A percentile compares a stretch with the other conserved stretches of the same genome.
phyloP scores from a whole-genome alignment of 2,888 invertebrate genomes.

The Microplitis deprimator region DNA sequence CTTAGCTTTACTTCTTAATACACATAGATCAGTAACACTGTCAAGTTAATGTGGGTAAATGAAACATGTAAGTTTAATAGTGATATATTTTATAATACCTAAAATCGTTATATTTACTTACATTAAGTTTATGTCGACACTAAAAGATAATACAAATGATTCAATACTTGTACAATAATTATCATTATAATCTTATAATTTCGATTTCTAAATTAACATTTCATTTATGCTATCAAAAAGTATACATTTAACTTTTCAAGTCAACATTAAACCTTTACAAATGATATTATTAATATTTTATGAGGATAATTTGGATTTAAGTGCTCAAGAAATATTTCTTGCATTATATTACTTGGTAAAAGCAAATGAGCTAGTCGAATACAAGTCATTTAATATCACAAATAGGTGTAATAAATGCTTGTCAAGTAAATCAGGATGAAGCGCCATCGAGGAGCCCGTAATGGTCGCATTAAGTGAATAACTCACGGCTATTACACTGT shows the following conservation, averaged over 20 bases:
- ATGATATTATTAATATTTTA: background rate
- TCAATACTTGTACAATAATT: too few relatives aligned
- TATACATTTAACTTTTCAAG: background rate
- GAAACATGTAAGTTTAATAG: too few relatives aligned
- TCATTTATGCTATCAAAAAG: background rate
- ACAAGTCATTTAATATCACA: conserved; percentile 27
- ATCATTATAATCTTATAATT: too few relatives aligned
- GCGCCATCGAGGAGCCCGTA: conserved; percentile 69
- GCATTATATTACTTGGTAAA: background rate
- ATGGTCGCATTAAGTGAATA: conserved; percentile 70
- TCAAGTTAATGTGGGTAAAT: background rate
- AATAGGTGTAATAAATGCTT: conserved; percentile 65
- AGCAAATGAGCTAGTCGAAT: conserved; percentile 4
- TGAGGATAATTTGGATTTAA: background rate
- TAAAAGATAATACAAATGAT: too few relatives aligned
- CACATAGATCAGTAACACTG: background rate
- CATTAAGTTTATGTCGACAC: too few relatives aligned
- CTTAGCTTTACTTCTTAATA: background rate
- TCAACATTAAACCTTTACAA: background rate
- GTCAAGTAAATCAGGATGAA: conserved; percentile 71
- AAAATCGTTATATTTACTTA: too few relatives aligned
- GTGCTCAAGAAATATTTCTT: background rate
- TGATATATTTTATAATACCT: too few relatives aligned
- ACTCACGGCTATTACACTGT: conserved; percentile 63
- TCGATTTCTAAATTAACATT: too few relatives aligned